Evolutionary conservation across 2,888 invertebrate genomes (phyloP).

Genomic region (Tinea pellionella): DNA sequence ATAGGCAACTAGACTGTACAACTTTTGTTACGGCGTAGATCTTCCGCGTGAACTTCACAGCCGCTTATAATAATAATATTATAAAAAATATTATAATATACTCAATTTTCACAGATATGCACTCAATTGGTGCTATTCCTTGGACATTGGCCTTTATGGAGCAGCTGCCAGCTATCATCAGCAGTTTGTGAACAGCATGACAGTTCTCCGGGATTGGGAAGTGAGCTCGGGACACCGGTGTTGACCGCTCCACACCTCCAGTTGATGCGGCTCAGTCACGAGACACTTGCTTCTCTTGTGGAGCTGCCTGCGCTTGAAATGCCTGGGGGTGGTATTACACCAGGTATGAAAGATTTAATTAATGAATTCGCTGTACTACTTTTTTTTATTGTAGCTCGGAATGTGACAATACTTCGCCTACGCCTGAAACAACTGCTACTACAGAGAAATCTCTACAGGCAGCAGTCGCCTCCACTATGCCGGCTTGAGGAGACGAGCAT

Average conservation of each 20-base stretch:
- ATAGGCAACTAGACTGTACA: too few relatives aligned
- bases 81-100: too few relatives aligned
- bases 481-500: too few relatives aligned
- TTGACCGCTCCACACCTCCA: slow-evolving; percentile 86
- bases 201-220: slow-evolving; percentile 73
- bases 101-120: slow-evolving; percentile 66
- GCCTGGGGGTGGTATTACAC: slow-evolving; percentile 52
- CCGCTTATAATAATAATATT: too few relatives aligned
- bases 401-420: background rate
- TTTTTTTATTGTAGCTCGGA: too few relatives aligned
- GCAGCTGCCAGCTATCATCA: slow-evolving; percentile 89
- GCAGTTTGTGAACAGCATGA: slow-evolving; percentile 94
- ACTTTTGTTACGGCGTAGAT: too few relatives aligned
- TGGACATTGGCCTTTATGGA: slow-evolving; percentile 95
- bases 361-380: too few relatives aligned
- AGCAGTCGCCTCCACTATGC: too few relatives aligned
- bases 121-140: slow-evolving; percentile 92
- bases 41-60: too few relatives aligned
- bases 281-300: slow-evolving; percentile 87
- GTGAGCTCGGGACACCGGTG: slow-evolving; percentile 83
- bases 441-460: too few relatives aligned
- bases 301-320: slow-evolving; percentile 88
- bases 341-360: slow-evolving; percentile 23
- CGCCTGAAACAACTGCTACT: slow-evolving; percentile 24
- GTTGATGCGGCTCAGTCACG: slow-evolving; percentile 86